These are phyloP conservation scores for Chlorops oryzae DNA, from an alignment of 1,140 invertebrate genomes.

Conservation along the genomic window DNA sequence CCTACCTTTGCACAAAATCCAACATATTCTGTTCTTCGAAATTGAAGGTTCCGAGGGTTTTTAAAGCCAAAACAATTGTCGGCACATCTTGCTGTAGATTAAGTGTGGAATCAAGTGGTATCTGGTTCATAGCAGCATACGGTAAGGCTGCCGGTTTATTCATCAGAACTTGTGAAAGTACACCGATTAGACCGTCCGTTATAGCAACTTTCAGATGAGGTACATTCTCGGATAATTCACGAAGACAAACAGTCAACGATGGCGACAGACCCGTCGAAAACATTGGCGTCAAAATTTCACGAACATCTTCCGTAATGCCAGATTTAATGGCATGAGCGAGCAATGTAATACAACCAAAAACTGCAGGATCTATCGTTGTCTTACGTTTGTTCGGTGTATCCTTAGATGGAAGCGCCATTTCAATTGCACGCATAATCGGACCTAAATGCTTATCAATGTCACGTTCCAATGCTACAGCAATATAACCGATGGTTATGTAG, in stretches of 20 bases:
- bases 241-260: slow-evolving; percentile 81
- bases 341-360: slow-evolving; percentile 93
- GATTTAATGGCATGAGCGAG: slow-evolving; percentile 79
- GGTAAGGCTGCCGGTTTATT: slow-evolving; percentile 72
- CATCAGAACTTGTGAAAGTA: slow-evolving; percentile 82
- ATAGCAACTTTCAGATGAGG: slow-evolving; percentile 84
- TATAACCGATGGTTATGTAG: slow-evolving; percentile 83
- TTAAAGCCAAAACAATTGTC: slow-evolving; percentile 84
- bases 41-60: slow-evolving; percentile 92
- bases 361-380: slow-evolving; percentile 72
- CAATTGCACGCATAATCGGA: slow-evolving; percentile 82
- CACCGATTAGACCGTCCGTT: slow-evolving; percentile 83
- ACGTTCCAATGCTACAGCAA: slow-evolving; percentile 82
- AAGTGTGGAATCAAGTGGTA: slow-evolving; percentile 30
- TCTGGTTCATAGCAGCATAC: slow-evolving; percentile 24
- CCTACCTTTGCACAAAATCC: slow-evolving; percentile 75
- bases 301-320: slow-evolving; percentile 69
- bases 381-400: slow-evolving; percentile 68
- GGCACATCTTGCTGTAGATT: slow-evolving; percentile 59
- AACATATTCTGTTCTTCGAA: slow-evolving; percentile 91
- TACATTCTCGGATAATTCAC: slow-evolving; percentile 83
- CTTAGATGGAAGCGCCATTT: slow-evolving; percentile 71
- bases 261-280: slow-evolving; percentile 84
- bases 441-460: slow-evolving; percentile 75
- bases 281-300: slow-evolving; percentile 85